Base-by-base conservation (phyloP, 2,797 vertebrate genomes). In the Onychomys torridus region DNA sequence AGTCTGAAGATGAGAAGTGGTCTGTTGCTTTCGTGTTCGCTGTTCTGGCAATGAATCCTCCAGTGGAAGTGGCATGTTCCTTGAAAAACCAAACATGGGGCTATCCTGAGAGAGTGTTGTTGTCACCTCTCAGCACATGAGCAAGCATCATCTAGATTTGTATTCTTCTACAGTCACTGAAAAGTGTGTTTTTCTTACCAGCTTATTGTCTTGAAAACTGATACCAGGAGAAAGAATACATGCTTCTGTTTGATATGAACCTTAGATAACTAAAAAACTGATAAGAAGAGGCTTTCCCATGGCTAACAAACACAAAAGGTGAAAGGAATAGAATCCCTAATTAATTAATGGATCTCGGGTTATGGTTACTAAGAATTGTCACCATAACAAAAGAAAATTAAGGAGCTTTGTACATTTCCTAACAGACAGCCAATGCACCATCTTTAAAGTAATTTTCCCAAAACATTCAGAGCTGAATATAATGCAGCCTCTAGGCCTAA, bases 1-100 rank as follows among this genome's bases (percentile, higher is more conserved):
- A n/a, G 90, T 97, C 97, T 97, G 95, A 96, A 96, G 96, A 94
- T 94, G 63, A 96, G 86, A 96, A 98, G 61, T 21, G 12, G 46
- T 57, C 34, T 81, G 57, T 92, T 34, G n/a, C 4, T 67, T 67
- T 92, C 75, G 3, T 65, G 32, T 9, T 91, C 5, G 1, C 73
- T 57, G 59, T 77, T 89, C 77, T 90, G 84, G 43, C 52, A 46
- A 37, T 16, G 10, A 59, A 65, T 78, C 81, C 85, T 57, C 77
- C 59, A 88, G 75, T 89, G 91, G 40, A 27, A 63, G 43, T 37
- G 12, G n/a, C 19, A 12, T 5, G 32, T 83, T 67, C 43, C 83
- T 83, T 59, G 40, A 52, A 63, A 71, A 94, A 67, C 6, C 63
- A 29, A 87, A 88, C 10, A 69, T 9, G 27, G 84, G 34, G n/a